Evolutionary conservation across 1,140 invertebrate genomes (phyloP).

Genomic region (Pogonomyrmex barbatus): DNA sequence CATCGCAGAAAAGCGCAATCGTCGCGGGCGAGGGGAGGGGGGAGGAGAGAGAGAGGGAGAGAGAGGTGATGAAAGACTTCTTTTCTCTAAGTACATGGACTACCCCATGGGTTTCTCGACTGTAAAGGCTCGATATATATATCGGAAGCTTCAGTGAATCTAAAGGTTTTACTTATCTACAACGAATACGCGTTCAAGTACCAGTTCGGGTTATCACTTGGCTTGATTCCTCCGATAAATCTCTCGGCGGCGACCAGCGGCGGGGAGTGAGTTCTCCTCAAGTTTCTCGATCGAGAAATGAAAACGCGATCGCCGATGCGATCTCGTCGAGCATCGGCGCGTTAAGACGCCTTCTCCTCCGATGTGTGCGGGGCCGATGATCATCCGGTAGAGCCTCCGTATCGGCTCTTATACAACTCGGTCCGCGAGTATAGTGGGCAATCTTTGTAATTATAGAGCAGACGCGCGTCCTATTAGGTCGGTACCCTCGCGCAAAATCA

Average conservation of each 20-base stretch:
- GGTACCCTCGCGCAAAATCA: slow-evolving; percentile 62
- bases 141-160: background rate
- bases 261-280: too few species aligned
- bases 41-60: too few species aligned
- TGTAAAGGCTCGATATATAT: background rate
- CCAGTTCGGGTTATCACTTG: background rate
- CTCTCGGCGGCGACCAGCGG: background rate
- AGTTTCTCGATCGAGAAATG: slow-evolving; percentile 67
- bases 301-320: slow-evolving; percentile 74
- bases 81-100: background rate
- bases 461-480: slow-evolving; percentile 85
- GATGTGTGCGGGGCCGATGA: slow-evolving; percentile 25
- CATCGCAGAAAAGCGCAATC: background rate
- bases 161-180: background rate
- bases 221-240: background rate
- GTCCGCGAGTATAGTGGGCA: slow-evolving; percentile 80
- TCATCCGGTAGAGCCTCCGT: slow-evolving; percentile 46
- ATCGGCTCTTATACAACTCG: slow-evolving; percentile 66
- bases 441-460: slow-evolving; percentile 86
- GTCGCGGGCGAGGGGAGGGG: too few species aligned
- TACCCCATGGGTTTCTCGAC: background rate
- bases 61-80: background rate
- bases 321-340: slow-evolving; percentile 48
- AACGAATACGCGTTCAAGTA: background rate
- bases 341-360: background rate